Conservation (phyloP, 2,888 invertebrate species). For the Panopea generosa region DNA sequence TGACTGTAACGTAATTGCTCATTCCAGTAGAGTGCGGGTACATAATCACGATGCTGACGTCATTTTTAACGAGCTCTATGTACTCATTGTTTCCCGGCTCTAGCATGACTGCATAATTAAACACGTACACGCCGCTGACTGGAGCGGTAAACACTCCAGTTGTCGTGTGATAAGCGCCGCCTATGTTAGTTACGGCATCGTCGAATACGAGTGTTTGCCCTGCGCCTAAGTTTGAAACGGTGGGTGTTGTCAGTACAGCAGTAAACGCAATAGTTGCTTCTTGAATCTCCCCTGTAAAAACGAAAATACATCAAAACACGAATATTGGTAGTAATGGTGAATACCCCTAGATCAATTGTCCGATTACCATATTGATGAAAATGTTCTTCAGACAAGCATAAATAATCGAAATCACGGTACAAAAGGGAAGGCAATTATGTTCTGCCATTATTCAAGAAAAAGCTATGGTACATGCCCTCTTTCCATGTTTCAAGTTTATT, state of each 20-base stretch:
- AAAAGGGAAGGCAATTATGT: no score
- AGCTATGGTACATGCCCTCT: no score
- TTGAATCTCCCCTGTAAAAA: no score
- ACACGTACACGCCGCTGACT: slow-evolving; percentile 4
- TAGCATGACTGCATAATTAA: slow-evolving; percentile 11
- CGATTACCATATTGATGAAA: no score
- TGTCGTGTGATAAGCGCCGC: not conserved
- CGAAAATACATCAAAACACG: no score
- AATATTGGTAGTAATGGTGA: no score
- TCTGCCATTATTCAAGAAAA: no score
- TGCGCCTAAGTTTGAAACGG: not conserved
- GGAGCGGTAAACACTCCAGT: slow-evolving; percentile 8
- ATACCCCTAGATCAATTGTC: no score
- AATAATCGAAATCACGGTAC: no score
- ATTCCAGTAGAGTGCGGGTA: slow-evolving; percentile 1
- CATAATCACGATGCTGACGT: not conserved
- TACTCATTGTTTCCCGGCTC: not conserved
- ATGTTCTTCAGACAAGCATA: no score
- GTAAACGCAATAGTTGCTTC: slow-evolving; percentile 18
- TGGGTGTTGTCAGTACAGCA: not conserved
- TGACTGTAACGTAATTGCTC: slow-evolving; percentile 2
- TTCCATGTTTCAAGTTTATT: no score
- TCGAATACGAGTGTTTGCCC: slow-evolving; percentile 18
- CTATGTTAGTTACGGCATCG: slow-evolving; percentile 15
- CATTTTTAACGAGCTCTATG: no score